Evolutionary conservation across 92 coral and sea anemone species (phyloP).

Genomic region (Hydrozoanthus gracilis): DNA sequence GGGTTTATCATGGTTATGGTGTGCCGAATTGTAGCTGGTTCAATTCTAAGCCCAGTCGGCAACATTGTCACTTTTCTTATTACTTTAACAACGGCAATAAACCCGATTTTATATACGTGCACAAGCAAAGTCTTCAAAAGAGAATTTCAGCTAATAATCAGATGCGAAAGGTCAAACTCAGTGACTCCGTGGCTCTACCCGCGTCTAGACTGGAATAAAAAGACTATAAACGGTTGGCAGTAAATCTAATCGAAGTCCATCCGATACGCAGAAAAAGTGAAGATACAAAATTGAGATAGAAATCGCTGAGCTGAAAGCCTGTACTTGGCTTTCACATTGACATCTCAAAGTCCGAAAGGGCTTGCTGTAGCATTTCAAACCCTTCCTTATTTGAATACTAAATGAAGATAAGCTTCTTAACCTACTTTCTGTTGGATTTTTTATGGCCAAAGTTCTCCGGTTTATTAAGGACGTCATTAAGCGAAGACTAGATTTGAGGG

Average conservation of each 20-base stretch:
- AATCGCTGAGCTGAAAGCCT: neutral
- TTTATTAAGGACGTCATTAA: too few relatives aligned
- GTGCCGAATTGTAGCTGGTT: conserved; percentile 4
- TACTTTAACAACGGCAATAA: conserved; percentile 10
- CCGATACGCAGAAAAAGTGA: neutral
- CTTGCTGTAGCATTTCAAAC: neutral
- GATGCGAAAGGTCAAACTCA: neutral
- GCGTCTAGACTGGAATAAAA: neutral
- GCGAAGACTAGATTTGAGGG: too few relatives aligned
- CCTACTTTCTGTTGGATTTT: too few relatives aligned
- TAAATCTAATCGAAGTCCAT: neutral
- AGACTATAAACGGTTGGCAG: neutral
- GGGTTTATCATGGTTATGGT: conserved; percentile 12
- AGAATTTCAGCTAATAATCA: conserved; percentile 13
- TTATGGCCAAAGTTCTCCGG: too few relatives aligned
- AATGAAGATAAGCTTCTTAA: neutral
- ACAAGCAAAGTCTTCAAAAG: conserved; percentile 14
- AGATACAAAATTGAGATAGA: neutral
- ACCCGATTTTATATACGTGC: conserved; percentile 24
- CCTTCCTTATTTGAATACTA: neutral
- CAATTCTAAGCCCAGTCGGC: neutral
- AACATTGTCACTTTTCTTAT: conserved; percentile 3
- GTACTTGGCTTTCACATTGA: neutral
- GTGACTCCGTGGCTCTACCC: neutral
- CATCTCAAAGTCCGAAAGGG: neutral